These are phyloP conservation scores for Leucoma salicis DNA, from an alignment of 2,888 invertebrate genomes.

Conservation along the genomic window DNA sequence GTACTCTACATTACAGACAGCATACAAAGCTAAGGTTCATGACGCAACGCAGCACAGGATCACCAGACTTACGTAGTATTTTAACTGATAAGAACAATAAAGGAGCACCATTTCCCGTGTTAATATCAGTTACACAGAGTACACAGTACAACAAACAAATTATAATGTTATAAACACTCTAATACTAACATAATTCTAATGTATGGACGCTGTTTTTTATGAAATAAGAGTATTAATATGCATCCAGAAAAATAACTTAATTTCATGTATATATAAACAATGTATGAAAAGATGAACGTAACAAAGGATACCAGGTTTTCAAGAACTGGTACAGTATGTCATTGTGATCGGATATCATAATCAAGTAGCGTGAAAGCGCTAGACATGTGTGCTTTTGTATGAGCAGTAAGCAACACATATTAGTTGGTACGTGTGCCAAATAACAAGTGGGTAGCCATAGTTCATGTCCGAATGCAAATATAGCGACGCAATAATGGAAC, in stretches of 20 bases:
- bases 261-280: constrained; percentile 8
- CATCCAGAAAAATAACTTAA: no score
- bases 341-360: constrained; percentile 61
- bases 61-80: constrained; percentile 10
- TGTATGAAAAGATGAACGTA: constrained; percentile 30
- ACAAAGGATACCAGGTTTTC: constrained; percentile 45
- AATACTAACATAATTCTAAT: no score
- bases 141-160: neutral
- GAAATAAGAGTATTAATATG: no score
- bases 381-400: constrained; percentile 70
- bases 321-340: constrained; percentile 57
- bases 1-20: constrained; percentile 23
- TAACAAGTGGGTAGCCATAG: constrained; percentile 63
- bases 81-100: constrained; percentile 24
- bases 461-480: constrained; percentile 46
- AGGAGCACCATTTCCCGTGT: constrained; percentile 18
- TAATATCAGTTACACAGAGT: constrained; percentile 14
- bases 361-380: constrained; percentile 70
- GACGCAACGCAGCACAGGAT: constrained; percentile 13
- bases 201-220: no score
- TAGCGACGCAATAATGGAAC: constrained; percentile 35
- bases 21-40: constrained; percentile 37
- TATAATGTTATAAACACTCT: neutral
- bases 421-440: constrained; percentile 67
- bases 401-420: constrained; percentile 50